These are phyloP conservation scores for Hyperoplus lanceolatus DNA, from an alignment of 2,797 vertebrate species.

Conservation along the genomic window DNA sequence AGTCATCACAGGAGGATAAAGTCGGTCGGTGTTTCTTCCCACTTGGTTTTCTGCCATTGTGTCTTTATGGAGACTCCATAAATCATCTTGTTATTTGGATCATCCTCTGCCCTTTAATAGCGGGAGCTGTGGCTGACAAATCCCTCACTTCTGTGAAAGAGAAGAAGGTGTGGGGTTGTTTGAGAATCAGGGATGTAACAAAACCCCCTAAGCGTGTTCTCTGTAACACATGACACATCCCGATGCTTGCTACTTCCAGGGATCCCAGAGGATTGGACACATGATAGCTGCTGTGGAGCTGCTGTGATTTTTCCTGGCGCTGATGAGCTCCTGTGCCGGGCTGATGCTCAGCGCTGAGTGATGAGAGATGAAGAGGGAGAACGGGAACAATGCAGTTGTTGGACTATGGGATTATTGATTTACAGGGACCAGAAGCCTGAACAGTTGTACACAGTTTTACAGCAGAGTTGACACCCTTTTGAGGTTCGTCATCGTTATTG, in stretches of 20 bases:
- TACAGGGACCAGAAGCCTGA: slow-evolving; percentile 26
- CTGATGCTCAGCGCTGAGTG: slow-evolving; percentile 30
- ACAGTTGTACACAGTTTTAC: slow-evolving; percentile 25
- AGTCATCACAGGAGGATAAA: slow-evolving; percentile 35
- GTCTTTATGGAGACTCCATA: slow-evolving; percentile 65
- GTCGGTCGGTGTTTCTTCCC: slow-evolving; percentile 41
- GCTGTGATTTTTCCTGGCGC: slow-evolving; percentile 40
- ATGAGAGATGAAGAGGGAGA: slow-evolving; percentile 32
- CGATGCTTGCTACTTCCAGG: slow-evolving; percentile 53
- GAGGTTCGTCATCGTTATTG: slow-evolving; percentile 30
- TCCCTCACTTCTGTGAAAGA: slow-evolving; percentile 34
- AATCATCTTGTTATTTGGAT: slow-evolving; percentile 73
- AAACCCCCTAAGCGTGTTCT: slow-evolving; percentile 56
- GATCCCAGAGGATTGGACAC: slow-evolving; percentile 61
- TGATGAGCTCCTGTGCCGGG: slow-evolving; percentile 21
- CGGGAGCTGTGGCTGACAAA: slow-evolving; percentile 52
- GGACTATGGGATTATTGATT: slow-evolving; percentile 49
- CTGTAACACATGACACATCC: slow-evolving; percentile 58
- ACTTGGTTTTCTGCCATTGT: slow-evolving; percentile 57
- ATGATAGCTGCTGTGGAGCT: slow-evolving; percentile 46
- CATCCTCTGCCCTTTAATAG: slow-evolving; percentile 66
- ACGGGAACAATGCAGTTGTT: slow-evolving; percentile 30
- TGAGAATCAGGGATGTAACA: slow-evolving; percentile 46
- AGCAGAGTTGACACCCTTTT: slow-evolving; percentile 27
- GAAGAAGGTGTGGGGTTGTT: slow-evolving; percentile 28